These are phyloP conservation scores for Diploscapter pachys DNA, from an alignment of 1,140 invertebrate species.

Conservation along the genomic window DNA sequence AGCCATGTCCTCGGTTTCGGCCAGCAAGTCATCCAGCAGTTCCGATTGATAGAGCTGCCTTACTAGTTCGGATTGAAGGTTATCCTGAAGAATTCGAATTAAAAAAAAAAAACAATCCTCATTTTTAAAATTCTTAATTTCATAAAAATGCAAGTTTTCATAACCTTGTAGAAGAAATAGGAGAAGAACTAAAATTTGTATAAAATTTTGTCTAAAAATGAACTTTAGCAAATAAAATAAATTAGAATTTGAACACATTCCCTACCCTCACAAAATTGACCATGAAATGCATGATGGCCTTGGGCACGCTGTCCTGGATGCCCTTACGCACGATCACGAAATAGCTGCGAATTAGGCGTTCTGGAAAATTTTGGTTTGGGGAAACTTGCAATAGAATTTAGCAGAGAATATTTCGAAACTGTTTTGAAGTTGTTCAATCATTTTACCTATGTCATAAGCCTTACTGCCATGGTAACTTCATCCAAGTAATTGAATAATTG, in stretches of 20 bases:
- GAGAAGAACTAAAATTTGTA: no score
- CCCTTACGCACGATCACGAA: slow-evolving; percentile 98
- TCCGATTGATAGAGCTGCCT: slow-evolving; percentile 95
- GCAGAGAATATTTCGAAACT: no score
- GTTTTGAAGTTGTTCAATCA: no score
- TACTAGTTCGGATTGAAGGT: slow-evolving; percentile 94
- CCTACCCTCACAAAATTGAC: slow-evolving; percentile 78
- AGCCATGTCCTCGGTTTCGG: slow-evolving; percentile 95
- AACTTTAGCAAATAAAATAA: no score
- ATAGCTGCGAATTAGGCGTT: slow-evolving; percentile 93
- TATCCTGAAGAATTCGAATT: slow-evolving; percentile 65
- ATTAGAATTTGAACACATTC: slow-evolving; percentile 20
- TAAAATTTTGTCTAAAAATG: no score
- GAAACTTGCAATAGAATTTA: no score
- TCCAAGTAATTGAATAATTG: no score
- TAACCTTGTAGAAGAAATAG: no score
- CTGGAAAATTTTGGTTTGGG: slow-evolving; percentile 60
- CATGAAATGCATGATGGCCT: slow-evolving; percentile 98
- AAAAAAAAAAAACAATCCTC: slow-evolving; percentile 1
- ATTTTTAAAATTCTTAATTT: background rate
- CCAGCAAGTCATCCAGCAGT: slow-evolving; percentile 83
- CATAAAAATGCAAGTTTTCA: no score
- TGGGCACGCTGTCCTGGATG: slow-evolving; percentile 96
- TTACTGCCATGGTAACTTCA: no score
- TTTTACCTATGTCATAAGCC: no score